Conservation (phyloP, 2,797 vertebrate genomes). For the Falco columbarius region DNA sequence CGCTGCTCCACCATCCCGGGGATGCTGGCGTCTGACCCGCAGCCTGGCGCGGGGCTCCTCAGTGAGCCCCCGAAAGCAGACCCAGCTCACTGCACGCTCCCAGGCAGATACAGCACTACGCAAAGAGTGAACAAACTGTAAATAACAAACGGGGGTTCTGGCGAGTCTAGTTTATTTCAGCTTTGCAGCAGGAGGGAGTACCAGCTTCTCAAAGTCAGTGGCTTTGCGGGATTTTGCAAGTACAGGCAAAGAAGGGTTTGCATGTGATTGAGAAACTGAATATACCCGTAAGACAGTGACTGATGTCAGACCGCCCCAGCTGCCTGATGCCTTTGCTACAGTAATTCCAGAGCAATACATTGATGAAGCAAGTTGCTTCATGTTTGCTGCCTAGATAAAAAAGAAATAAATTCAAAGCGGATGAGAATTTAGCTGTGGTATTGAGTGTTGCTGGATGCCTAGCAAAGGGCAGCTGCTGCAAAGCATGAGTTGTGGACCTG, state of each 20-base stretch:
- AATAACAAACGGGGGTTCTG: not conserved
- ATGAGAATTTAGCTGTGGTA: not conserved
- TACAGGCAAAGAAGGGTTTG: constrained; percentile 34
- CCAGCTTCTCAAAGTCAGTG: not conserved
- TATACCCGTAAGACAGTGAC: constrained; percentile 41
- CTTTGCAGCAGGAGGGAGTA: not conserved
- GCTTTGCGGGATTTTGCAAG: constrained; percentile 47
- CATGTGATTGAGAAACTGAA: constrained; percentile 61
- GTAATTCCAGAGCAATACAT: constrained; percentile 17
- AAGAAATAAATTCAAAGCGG: not conserved
- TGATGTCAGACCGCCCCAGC: constrained; percentile 53
- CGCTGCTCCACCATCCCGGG: fast-evolving
- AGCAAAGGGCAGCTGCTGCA: not conserved
- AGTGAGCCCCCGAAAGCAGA: not conserved
- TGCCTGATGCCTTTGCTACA: constrained; percentile 26
- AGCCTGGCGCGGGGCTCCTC: not conserved
- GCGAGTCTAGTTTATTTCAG: not conserved
- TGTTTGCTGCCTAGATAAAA: constrained; percentile 42
- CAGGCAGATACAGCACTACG: not conserved
- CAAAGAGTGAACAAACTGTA: not conserved
- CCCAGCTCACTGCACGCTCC: not conserved
- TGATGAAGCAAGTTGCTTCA: constrained; percentile 64
- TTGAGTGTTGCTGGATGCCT: not conserved
- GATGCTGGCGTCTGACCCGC: fast-evolving
- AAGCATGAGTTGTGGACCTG: not conserved